These are phyloP conservation scores for Cyprinus carpio DNA, from an alignment of 2,113 vertebrate species.

Conservation along the genomic window DNA sequence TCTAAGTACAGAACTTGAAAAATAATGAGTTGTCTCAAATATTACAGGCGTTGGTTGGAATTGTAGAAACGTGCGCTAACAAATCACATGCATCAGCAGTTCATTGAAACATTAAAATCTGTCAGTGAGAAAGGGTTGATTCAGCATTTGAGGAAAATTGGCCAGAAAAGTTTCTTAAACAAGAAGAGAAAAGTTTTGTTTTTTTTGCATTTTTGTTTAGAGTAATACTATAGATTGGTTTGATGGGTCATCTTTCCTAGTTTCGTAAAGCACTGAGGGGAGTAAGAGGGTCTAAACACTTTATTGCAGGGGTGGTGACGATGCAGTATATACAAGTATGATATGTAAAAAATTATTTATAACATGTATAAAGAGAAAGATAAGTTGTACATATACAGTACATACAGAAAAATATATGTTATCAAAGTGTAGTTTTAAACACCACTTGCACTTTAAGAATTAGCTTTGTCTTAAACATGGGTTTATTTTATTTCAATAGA, in stretches of 20 bases:
- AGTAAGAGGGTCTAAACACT: not conserved
- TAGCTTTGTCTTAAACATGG: not conserved
- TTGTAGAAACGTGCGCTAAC: not conserved
- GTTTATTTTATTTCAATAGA: not conserved
- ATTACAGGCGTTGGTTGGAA: not conserved
- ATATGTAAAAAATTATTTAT: conserved; percentile 45
- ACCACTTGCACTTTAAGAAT: conserved; percentile 30
- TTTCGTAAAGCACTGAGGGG: conserved; percentile 11
- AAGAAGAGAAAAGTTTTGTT: not conserved
- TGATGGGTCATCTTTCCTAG: not conserved
- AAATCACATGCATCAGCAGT: not conserved
- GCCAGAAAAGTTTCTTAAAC: not conserved
- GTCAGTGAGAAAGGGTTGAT: not conserved
- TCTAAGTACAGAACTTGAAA: not conserved
- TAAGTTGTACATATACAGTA: conserved; percentile 47
- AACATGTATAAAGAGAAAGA: conserved; percentile 41
- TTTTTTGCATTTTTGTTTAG: not conserved
- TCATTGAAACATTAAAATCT: not conserved
- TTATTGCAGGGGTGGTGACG: not conserved
- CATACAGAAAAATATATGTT: conserved; percentile 30
- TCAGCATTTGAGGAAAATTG: not conserved
- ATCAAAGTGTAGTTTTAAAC: conserved; percentile 47
- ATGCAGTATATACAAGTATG: not conserved
- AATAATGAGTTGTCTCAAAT: not conserved
- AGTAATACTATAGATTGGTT: not conserved